phyloP scores from a whole-genome alignment of 2,888 invertebrate species.

The Cheilosia soror region DNA sequence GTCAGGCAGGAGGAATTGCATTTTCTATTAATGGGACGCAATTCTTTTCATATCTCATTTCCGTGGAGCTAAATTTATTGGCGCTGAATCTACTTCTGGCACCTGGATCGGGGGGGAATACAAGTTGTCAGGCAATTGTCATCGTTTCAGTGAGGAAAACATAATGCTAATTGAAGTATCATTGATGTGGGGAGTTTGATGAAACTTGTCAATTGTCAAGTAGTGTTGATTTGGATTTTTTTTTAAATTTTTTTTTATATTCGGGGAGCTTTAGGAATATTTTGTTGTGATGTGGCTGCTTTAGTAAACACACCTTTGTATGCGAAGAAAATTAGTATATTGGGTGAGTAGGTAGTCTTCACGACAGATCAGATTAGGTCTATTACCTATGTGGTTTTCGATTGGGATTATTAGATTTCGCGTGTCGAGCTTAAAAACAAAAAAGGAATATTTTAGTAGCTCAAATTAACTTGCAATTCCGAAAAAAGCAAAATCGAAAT shows the following conservation, averaged over 20 bases:
- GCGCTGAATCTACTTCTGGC: slow-evolving; percentile 16
- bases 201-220: slow-evolving; percentile 25
- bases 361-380: too few species aligned
- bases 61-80: slow-evolving; percentile 22
- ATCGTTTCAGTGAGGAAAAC: background rate
- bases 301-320: too few species aligned
- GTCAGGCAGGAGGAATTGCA: slow-evolving; percentile 33
- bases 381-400: too few species aligned
- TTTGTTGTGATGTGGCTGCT: too few species aligned
- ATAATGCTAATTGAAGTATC: slow-evolving; percentile 33
- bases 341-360: too few species aligned
- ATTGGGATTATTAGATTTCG: too few species aligned
- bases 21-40: slow-evolving; percentile 33
- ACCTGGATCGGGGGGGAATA: background rate
- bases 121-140: background rate
- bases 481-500: too few species aligned
- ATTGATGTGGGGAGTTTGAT: slow-evolving; percentile 15
- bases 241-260: background rate
- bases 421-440: too few species aligned
- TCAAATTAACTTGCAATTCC: too few species aligned
- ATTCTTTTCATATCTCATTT: slow-evolving; percentile 36
- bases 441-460: too few species aligned
- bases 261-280: background rate
- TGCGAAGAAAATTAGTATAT: too few species aligned
- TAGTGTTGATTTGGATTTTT: slow-evolving; percentile 10